Conservation (phyloP, 2,113 vertebrate genomes). For the Gavia stellata region DNA sequence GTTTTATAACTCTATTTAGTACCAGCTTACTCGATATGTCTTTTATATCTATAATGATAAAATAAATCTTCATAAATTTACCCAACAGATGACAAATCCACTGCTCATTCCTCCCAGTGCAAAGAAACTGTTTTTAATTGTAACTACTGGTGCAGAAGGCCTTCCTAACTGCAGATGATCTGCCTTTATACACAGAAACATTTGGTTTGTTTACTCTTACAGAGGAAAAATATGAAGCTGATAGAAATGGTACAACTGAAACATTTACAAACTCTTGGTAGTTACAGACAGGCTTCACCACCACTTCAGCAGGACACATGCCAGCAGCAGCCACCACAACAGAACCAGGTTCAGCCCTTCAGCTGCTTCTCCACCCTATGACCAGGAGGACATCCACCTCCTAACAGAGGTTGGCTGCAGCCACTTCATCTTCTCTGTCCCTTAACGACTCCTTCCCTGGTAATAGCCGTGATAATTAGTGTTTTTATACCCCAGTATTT, state of each 20-base stretch:
- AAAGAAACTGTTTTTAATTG: neutral
- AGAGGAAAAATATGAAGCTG: neutral
- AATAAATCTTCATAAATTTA: neutral
- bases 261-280: neutral
- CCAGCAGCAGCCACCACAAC: neutral
- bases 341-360: neutral
- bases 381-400: neutral
- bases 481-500: neutral
- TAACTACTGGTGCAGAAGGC: neutral
- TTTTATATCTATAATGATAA: neutral
- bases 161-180: neutral
- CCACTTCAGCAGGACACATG: neutral
- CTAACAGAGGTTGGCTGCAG: neutral
- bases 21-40: neutral
- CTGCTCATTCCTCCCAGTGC: neutral
- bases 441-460: neutral
- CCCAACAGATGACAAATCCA: neutral
- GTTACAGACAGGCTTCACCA: neutral
- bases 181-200: neutral
- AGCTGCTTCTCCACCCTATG: neutral
- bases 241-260: neutral
- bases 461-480: neutral
- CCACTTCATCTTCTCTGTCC: neutral
- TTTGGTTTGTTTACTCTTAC: neutral
- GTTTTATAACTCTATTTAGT: neutral